Evolutionary conservation across 1,140 invertebrate genomes (phyloP).

Genomic region (Chelonus insularis): DNA sequence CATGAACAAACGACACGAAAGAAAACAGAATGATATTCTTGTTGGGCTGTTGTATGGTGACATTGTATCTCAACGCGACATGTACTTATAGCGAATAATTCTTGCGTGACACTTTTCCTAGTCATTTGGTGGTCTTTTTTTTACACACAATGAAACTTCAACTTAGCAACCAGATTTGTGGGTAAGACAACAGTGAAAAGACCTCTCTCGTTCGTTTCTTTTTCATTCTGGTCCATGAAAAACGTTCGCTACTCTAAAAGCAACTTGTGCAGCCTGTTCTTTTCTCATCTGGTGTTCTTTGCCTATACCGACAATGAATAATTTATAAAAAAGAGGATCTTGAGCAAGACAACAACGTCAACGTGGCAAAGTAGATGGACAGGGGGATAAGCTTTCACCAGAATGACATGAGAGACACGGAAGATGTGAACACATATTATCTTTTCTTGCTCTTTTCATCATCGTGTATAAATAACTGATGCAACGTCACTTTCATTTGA

Average conservation of each 20-base stretch:
- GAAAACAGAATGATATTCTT: not conserved
- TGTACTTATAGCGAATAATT: not conserved
- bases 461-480: not conserved
- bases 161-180: constrained; percentile 30
- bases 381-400: constrained; percentile 1
- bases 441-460: not conserved
- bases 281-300: constrained; percentile 6
- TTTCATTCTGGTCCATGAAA: constrained; percentile 28
- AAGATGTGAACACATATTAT: not conserved
- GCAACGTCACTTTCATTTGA: constrained; percentile 27
- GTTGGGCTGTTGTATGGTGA: not conserved
- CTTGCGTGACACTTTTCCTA: not conserved
- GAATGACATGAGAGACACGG: not conserved
- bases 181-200: constrained; percentile 31
- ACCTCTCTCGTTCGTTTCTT: constrained; percentile 16
- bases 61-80: not conserved
- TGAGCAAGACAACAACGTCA: constrained; percentile 6
- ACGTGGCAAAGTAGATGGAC: not conserved
- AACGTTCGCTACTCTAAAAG: constrained; percentile 25
- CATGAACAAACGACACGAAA: constrained; percentile 9
- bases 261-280: not conserved
- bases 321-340: constrained; percentile 33
- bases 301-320: constrained; percentile 32
- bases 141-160: not conserved
- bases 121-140: not conserved